Percentiles rank a stretch among this genome's conserved stretches.
phyloP scores from a whole-genome alignment of 2,888 invertebrate genomes.

The Argyresthia albistria region DNA sequence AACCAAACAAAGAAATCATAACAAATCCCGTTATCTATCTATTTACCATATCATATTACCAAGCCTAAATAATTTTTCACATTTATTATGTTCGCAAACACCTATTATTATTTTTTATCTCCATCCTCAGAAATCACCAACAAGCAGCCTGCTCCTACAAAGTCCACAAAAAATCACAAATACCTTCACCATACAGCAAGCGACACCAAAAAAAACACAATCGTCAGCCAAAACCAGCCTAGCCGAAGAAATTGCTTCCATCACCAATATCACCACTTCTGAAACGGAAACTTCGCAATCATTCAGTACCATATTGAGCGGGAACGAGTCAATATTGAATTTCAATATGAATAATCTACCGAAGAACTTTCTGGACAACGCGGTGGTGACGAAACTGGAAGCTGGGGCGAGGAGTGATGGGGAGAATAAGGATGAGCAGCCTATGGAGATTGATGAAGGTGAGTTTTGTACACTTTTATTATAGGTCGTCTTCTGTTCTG shows the following conservation, averaged over 20 bases:
- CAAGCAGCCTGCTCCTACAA: background rate
- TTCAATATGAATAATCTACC: conserved; percentile 25
- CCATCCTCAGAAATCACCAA: no score
- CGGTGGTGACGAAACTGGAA: conserved; percentile 15
- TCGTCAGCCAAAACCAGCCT: background rate
- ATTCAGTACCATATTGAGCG: background rate
- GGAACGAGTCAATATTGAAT: conserved; percentile 14
- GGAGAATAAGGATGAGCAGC: conserved; percentile 22
- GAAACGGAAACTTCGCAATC: no score
- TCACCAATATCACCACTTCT: background rate
- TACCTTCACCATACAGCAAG: background rate
- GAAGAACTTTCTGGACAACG: conserved; percentile 26
- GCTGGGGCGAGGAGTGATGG: conserved; percentile 7
- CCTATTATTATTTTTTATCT: no score
- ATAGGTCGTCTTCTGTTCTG: background rate
- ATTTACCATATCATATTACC: no score
- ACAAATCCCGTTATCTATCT: no score
- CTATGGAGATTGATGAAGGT: conserved; percentile 50
- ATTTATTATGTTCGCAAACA: no score
- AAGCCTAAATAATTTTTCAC: no score
- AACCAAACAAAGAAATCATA: no score
- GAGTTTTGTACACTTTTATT: background rate
- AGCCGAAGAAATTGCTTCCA: background rate
- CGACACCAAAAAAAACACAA: background rate
- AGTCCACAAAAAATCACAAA: background rate